Conservation (phyloP, 2,113 vertebrate genomes). For the Oxygymnocypris stewartii region DNA sequence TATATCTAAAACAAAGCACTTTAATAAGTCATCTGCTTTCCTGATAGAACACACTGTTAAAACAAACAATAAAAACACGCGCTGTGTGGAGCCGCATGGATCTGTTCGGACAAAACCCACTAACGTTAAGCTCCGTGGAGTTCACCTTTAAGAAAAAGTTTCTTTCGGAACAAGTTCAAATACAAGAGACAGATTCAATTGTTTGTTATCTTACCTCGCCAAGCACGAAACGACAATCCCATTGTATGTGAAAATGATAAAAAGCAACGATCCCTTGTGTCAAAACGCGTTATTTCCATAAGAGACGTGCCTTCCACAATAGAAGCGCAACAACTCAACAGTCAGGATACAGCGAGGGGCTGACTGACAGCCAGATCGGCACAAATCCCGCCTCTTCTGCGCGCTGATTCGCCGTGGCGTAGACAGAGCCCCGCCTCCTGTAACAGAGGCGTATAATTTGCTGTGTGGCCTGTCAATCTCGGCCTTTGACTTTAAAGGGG, state of each 20-base stretch:
- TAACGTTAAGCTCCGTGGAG: background rate
- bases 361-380: constrained; percentile 40
- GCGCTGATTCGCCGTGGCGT: constrained; percentile 36
- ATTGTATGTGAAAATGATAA: constrained; percentile 5
- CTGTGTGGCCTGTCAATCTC: constrained; percentile 43
- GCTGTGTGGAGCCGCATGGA: background rate
- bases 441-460: background rate
- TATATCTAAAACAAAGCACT: background rate
- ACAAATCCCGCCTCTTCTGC: constrained; percentile 39
- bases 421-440: background rate
- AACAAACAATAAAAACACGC: background rate
- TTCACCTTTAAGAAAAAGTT: constrained; percentile 40
- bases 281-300: background rate
- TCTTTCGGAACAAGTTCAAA: constrained; percentile 23
- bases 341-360: constrained; percentile 4
- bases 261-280: constrained; percentile 28
- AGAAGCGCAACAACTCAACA: constrained; percentile 39
- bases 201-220: constrained; percentile 21
- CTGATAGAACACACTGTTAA: background rate
- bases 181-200: background rate
- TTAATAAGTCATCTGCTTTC: background rate
- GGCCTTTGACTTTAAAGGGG: background rate
- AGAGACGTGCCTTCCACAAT: constrained; percentile 11
- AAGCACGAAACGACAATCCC: background rate
- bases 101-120: background rate